A percentile compares a stretch with the other conserved stretches of the same genome.
Conservation (phyloP, 2,113 vertebrate genomes). For the Peromyscus californicus region DNA sequence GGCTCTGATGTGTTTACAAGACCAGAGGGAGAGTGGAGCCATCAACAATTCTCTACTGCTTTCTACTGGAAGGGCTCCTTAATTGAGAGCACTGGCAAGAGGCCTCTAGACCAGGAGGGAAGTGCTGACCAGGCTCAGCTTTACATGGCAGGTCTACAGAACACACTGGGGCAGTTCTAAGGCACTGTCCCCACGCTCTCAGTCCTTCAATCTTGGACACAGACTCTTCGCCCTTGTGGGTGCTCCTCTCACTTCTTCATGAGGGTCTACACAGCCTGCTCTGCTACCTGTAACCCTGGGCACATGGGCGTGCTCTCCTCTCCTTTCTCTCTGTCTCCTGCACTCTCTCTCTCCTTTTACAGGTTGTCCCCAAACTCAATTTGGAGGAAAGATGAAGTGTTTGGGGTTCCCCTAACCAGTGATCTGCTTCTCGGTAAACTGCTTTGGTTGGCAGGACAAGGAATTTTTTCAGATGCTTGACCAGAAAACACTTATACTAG, state of each 20-base stretch:
- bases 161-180: neutral
- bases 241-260: neutral
- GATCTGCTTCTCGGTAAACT: constrained; percentile 32
- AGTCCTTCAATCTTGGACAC: neutral
- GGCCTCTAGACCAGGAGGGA: neutral
- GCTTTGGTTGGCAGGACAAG: constrained; percentile 52
- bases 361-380: neutral
- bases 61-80: neutral
- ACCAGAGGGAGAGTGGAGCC: neutral
- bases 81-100: neutral
- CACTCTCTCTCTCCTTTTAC: neutral
- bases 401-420: neutral
- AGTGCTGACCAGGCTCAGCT: neutral
- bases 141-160: neutral
- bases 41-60: neutral
- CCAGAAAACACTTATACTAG: neutral
- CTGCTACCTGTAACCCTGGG: too few relatives aligned
- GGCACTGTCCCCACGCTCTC: neutral
- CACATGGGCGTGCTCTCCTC: neutral
- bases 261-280: too few relatives aligned
- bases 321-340: constrained; percentile 56
- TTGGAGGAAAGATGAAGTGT: neutral
- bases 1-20: neutral
- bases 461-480: constrained; percentile 36
- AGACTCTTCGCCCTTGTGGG: neutral